Percentiles rank a stretch among this genome's conserved stretches.
Conservation (phyloP, 1,140 invertebrate genomes). For the Harlomillsia oculata region DNA sequence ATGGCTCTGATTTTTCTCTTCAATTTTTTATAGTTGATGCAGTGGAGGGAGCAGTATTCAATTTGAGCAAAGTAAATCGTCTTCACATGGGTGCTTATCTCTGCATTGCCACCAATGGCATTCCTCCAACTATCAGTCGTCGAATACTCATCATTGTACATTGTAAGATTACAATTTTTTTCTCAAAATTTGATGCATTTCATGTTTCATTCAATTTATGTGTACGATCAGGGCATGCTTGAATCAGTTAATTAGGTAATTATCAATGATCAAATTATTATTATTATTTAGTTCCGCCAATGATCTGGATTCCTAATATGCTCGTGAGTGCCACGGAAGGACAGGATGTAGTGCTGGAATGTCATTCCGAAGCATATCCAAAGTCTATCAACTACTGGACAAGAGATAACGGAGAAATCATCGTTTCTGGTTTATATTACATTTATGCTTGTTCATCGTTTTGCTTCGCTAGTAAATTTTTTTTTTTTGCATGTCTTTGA, state of each 20-base stretch:
- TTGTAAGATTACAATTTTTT: conserved; percentile 54
- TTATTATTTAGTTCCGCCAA: conserved; percentile 39
- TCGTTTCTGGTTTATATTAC: conserved; percentile 35
- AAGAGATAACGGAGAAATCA: conserved; percentile 40
- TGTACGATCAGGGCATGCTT: background rate
- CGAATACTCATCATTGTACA: conserved; percentile 75
- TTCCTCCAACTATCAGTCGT: conserved; percentile 78
- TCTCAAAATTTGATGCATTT: background rate
- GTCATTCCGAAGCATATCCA: conserved; percentile 43
- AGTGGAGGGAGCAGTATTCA: conserved; percentile 63
- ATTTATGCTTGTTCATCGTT: background rate
- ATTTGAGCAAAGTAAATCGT: conserved; percentile 70
- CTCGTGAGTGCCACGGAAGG: conserved; percentile 41
- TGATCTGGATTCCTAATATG: conserved; percentile 44
- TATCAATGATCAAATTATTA: background rate
- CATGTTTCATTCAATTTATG: background rate
- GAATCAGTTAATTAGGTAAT: background rate
- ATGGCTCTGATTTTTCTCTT: too few relatives aligned
- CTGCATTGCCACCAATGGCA: conserved; percentile 52
- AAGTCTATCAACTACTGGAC: conserved; percentile 44
- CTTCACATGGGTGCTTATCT: conserved; percentile 62
- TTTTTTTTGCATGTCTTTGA: too few relatives aligned
- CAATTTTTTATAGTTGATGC: conserved; percentile 55
- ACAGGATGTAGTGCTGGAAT: conserved; percentile 41
- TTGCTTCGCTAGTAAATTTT: background rate